Conservation (phyloP, 2,113 vertebrate genomes). For the Alouatta palliata region DNA sequence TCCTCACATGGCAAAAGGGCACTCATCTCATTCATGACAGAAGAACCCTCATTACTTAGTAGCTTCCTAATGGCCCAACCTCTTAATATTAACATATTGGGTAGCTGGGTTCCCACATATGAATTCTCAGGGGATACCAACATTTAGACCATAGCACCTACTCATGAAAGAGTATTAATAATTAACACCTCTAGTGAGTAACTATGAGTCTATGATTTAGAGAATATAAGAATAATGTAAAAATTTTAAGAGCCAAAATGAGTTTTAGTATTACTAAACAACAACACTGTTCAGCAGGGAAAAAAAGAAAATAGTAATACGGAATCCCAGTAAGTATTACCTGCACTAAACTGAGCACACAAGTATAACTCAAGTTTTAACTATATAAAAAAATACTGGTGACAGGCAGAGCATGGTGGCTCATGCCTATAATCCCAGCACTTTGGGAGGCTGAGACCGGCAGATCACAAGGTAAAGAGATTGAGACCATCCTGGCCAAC, state of each 20-base stretch:
- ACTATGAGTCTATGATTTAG: background rate
- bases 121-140: background rate
- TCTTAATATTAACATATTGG: background rate
- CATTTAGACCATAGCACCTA: background rate
- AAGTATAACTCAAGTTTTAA: background rate
- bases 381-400: background rate
- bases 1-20: background rate
- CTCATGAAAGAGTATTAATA: background rate
- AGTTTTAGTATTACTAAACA: conserved; percentile 6
- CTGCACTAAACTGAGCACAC: background rate
- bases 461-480: too few relatives aligned
- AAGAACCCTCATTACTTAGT: background rate
- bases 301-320: background rate
- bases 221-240: background rate
- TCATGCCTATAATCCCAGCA: too few relatives aligned
- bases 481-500: too few relatives aligned
- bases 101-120: background rate
- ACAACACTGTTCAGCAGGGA: background rate
- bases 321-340: background rate
- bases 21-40: background rate
- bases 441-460: too few relatives aligned
- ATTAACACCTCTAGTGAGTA: background rate
- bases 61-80: background rate
- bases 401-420: too few relatives aligned
- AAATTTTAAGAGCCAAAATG: conserved; percentile 4